A percentile compares a stretch with the other conserved stretches of the same genome.
Evolutionary conservation across 2,797 vertebrate genomes (phyloP).

Genomic region (Varecia variegata): DNA sequence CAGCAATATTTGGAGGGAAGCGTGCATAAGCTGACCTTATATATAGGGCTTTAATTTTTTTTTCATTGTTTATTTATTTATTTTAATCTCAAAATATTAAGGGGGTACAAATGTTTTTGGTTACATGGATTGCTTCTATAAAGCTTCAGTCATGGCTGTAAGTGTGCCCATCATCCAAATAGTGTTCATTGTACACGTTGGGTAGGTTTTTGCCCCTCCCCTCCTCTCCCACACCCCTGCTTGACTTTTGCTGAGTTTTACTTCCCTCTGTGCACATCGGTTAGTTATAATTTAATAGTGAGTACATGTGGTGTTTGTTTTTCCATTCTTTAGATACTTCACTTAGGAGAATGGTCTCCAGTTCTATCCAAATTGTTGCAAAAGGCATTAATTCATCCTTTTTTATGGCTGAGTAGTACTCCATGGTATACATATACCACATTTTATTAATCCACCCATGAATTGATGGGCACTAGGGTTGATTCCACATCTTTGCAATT

Average conservation of each 20-base stretch:
- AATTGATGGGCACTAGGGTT: background rate
- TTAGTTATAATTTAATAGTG: background rate
- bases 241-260: background rate
- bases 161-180: background rate
- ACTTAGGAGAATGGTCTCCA: background rate
- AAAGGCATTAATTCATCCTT: background rate
- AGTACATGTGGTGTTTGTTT: background rate
- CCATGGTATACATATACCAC: background rate
- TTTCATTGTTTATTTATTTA: background rate
- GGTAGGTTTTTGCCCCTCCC: background rate
- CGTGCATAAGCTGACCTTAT: background rate
- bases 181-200: background rate
- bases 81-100: background rate
- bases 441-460: background rate
- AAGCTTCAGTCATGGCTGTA: background rate
- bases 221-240: background rate
- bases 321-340: background rate
- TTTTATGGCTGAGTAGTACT: background rate
- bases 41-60: background rate
- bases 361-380: background rate
- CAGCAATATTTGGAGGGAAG: background rate
- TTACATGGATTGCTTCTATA: background rate
- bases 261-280: background rate
- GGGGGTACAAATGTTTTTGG: background rate
- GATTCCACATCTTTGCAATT: background rate